Conservation (phyloP, 1,140 invertebrate genomes). For the Zophobas atratus region DNA sequence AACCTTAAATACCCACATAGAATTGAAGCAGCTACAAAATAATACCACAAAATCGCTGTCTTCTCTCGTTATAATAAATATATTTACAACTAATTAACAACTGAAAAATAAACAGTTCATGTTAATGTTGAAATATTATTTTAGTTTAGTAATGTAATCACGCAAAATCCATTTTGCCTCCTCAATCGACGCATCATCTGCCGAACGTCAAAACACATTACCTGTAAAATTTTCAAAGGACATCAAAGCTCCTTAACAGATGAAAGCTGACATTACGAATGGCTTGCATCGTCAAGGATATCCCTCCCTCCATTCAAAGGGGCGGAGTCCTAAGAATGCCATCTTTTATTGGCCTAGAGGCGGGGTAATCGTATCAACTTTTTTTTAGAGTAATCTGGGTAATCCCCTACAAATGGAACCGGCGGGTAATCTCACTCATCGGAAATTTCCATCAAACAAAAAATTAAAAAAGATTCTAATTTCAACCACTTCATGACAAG, state of each 20-base stretch:
- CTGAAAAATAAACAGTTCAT: neutral
- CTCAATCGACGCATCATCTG: neutral
- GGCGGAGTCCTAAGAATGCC: slow-evolving; percentile 46
- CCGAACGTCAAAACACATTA: slow-evolving; percentile 20
- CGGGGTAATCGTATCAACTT: slow-evolving; percentile 56
- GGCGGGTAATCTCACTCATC: neutral
- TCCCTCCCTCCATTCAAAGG: slow-evolving; percentile 42
- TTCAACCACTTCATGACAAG: neutral
- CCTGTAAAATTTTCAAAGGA: slow-evolving; percentile 44
- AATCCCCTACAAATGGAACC: slow-evolving; percentile 42
- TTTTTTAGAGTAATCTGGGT: slow-evolving; percentile 53
- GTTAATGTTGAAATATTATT: neutral
- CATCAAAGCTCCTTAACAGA: slow-evolving; percentile 25
- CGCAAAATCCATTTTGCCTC: no score
- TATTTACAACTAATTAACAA: neutral
- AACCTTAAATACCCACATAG: slow-evolving; percentile 4
- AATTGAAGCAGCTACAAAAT: no score
- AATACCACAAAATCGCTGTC: no score
- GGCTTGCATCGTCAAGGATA: slow-evolving; percentile 45
- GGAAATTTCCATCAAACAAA: neutral
- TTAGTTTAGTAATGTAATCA: no score
- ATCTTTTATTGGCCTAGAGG: slow-evolving; percentile 57
- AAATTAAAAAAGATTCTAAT: neutral
- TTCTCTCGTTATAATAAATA: neutral
- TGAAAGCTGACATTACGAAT: slow-evolving; percentile 29